phyloP scores from a whole-genome alignment of 35 echinoderm and acorn worm species.

The Nesometra sesokonis region DNA sequence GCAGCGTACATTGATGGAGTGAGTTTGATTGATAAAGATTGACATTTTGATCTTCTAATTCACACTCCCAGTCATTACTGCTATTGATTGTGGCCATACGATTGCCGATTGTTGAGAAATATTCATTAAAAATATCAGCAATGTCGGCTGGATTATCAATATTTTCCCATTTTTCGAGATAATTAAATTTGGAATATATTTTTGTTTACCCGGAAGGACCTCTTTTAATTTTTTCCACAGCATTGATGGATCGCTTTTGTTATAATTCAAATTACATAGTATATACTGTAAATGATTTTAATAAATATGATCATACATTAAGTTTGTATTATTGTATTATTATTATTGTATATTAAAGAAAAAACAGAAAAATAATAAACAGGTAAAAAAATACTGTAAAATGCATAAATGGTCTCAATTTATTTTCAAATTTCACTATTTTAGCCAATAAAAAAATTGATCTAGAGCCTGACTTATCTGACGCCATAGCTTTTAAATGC shows the following conservation, averaged over 20 bases:
- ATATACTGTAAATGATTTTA: too few relatives aligned
- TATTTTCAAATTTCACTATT: too few relatives aligned
- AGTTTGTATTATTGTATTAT: too few relatives aligned
- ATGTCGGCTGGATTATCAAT: not conserved
- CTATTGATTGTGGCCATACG: not conserved
- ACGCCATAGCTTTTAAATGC: too few relatives aligned
- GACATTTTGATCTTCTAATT: not conserved
- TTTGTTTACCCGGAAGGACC: slow-evolving; percentile 8
- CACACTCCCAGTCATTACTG: not conserved
- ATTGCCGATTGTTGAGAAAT: slow-evolving; percentile 4
- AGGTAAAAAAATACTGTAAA: too few relatives aligned
- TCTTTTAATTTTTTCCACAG: slow-evolving; percentile 10
- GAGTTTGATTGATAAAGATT: not conserved
- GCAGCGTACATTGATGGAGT: not conserved
- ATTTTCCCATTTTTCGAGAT: not conserved
- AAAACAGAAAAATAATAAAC: too few relatives aligned
- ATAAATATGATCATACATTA: too few relatives aligned
- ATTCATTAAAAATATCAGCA: slow-evolving; percentile 8
- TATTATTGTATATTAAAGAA: too few relatives aligned
- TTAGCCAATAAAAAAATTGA: too few relatives aligned
- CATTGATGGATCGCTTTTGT: slow-evolving; percentile 9
- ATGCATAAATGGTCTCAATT: too few relatives aligned
- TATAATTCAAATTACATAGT: too few relatives aligned
- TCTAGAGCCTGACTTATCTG: too few relatives aligned
- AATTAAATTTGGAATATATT: slow-evolving; percentile 4